Evolutionary conservation across 1,140 invertebrate genomes (phyloP), one percentile per base, ranked within the genome.

Genomic region (Drosophila pachea): DNA sequence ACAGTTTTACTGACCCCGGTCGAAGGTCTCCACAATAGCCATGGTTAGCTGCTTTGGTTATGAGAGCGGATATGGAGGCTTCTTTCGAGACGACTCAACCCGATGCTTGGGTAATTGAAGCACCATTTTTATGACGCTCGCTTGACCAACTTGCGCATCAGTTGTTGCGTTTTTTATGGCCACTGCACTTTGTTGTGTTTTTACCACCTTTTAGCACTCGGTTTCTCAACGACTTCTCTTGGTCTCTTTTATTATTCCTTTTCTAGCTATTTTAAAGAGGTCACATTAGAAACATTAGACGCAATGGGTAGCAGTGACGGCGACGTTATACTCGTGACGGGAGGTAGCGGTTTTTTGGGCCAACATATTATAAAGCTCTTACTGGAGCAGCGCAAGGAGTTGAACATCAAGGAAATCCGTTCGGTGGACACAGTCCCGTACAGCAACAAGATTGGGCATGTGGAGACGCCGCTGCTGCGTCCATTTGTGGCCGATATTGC

Each of bases 311-410:
- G 50, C 59, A 63, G 32, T 47, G 71, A 40, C 14, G 83, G 75
- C 11, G 87, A 88, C 35, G 75, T 88, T 29, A 66, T 88, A 52
- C 82, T 89, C 31, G 78, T 89, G 22, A 89, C 87, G 16, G 94
- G 93, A 40, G 92, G 92, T 7, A 91, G 91, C 67, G 93, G 93
- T 7, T 94, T 94, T 83, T 84, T 94, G 32, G 93, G 93, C 7
- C 92, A 93, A 74, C 93, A 94, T 83, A 87, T 94, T 12, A 90
- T 94, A 7, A 90, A 91, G 54, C 79, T 93, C 7, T 90, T 94
- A 65, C 76, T 92, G 68, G 79, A 90, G 40, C 90, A 91, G 54
- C 70, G 76, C 53, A 75, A 89, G 12, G 82, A 83, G 36, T 55
- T 89, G 40, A 61, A 63, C 45, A 90, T 94, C 22, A 86, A 81